A percentile compares a stretch with the other conserved stretches of the same genome.
Conservation (phyloP, 2,113 vertebrate genomes). For the Amblyopsis rosae region DNA sequence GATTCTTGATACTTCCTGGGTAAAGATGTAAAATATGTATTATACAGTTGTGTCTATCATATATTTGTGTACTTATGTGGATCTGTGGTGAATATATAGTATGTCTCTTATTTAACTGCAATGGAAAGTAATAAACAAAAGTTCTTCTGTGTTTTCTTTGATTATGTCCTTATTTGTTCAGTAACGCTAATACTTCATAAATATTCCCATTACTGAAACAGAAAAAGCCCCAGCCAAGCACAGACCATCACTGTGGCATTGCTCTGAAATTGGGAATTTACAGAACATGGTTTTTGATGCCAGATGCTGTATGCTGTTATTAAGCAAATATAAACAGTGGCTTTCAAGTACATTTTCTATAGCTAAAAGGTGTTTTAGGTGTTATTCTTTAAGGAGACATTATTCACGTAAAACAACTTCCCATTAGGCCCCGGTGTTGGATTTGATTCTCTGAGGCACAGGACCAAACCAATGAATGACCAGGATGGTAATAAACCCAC, state of each 20-base stretch:
- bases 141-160: conserved; percentile 5
- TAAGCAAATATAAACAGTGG: conserved; percentile 37
- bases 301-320: conserved; percentile 5
- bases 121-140: conserved; percentile 16
- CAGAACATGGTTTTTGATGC: neutral
- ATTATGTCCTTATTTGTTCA: conserved; percentile 11
- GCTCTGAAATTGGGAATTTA: no score
- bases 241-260: no score
- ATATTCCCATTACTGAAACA: no score
- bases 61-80: conserved; percentile 42
- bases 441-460: neutral
- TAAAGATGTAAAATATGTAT: conserved; percentile 56
- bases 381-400: neutral
- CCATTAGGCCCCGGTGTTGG: neutral
- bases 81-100: conserved; percentile 47
- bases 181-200: neutral
- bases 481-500: neutral
- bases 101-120: conserved; percentile 22
- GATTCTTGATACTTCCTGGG: conserved; percentile 58
- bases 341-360: conserved; percentile 12
- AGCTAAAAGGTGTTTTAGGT: neutral
- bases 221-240: neutral
- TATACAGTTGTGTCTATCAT: conserved; percentile 35
- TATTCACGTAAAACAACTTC: neutral
- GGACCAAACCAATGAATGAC: neutral